Evolutionary conservation across 2,113 vertebrate species (phyloP), one percentile per base, ranked within the genome.

Genomic region (Lophochroa leadbeateri): DNA sequence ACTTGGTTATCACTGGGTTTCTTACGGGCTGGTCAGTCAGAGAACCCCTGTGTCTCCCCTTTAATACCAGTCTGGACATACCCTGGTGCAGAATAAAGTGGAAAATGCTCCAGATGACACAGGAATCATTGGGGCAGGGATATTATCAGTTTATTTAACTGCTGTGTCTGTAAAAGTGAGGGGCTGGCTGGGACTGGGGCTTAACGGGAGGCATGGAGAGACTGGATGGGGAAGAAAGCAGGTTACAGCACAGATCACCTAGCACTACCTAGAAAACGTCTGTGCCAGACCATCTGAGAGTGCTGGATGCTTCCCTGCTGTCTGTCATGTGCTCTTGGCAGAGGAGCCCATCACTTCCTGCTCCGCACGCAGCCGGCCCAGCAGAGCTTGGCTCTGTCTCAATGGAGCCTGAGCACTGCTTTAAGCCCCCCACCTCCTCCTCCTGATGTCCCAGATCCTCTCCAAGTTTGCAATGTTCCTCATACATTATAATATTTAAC

Each of bases 391-490:
- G 85, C 60, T 68, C 19, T 20, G 41, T 33, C 55, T 94, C 68
- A 3, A 21, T 23, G 11, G 58, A 71, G 58, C 65, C 31, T 3
- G 1, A 49, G 82, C 33, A 1, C 60, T 64, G 61, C 84, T 68
- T 50, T 46, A 7, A 41, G 49, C 24, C 71, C 58, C n/a, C 41
- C 46, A 9, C 39, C 43, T 23, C 44, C 69, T 74, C 77, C 60
- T 77, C 35, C 47, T 49, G 14, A 8, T 63, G 69, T 64, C 69
- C 77, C 93, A 91, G 29, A 71, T 94, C 77, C 67, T 83, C 86
- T 82, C 57, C 81, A 87, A 92, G 77, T 49, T 86, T 79, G 41
- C 13, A 24, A 57, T 60, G 69, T 79, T 87, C 57, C 78, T 90
- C 78, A 17, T 71, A 7, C 85, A 77, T 86, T 25, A 37, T 20